phyloP scores from a whole-genome alignment of 64 coral and sea anemone genomes.

The Montipora efflorescens region DNA sequence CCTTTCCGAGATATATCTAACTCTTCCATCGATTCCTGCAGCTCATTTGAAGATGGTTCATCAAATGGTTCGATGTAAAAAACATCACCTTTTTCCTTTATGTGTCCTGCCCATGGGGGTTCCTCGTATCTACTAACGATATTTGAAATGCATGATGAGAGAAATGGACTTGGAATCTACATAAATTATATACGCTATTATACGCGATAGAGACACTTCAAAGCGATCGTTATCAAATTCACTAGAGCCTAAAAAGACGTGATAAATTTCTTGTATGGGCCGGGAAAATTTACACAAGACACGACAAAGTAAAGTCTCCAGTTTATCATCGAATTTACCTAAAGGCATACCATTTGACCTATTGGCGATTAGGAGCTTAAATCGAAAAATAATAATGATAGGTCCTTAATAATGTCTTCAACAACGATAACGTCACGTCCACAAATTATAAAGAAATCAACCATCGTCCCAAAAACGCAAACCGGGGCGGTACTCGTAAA shows the following conservation, averaged over 20 bases:
- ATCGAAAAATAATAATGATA: constrained; percentile 13
- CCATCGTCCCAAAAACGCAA: neutral
- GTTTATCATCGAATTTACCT: neutral
- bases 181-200: constrained; percentile 28
- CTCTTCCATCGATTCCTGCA: constrained; percentile 73
- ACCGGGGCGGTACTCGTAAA: neutral
- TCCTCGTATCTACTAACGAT: constrained; percentile 70
- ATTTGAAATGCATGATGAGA: neutral
- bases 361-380: neutral
- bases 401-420: constrained; percentile 22
- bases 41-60: constrained; percentile 61
- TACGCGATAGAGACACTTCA: constrained; percentile 3
- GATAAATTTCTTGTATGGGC: too few relatives aligned
- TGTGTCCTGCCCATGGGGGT: constrained; percentile 83
- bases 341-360: neutral
- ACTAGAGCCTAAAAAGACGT: constrained; percentile 1
- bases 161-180: constrained; percentile 22
- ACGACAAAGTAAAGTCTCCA: neutral
- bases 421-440: neutral
- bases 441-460: constrained; percentile 33
- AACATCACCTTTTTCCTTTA: constrained; percentile 82
- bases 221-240: constrained; percentile 2
- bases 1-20: constrained; percentile 61
- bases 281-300: neutral
- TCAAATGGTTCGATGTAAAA: constrained; percentile 85